Percentiles rank a stretch among this genome's conserved stretches.
These are phyloP conservation scores for Hemistola chrysoprasaria DNA, from an alignment of 2,888 invertebrate genomes.

Conservation along the genomic window DNA sequence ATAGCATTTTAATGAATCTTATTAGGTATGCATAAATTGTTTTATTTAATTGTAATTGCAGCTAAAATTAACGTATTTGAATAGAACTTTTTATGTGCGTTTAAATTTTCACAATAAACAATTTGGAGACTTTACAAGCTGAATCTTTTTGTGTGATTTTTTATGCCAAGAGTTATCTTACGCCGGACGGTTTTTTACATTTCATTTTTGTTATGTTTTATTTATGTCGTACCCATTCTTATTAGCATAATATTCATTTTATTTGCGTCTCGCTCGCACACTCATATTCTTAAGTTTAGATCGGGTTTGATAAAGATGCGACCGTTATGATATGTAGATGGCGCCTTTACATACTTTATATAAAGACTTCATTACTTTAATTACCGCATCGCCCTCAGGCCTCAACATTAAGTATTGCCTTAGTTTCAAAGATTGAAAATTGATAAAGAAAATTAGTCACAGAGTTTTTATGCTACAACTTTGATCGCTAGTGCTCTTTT, in stretches of 20 bases:
- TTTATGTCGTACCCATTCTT: conserved; percentile 16
- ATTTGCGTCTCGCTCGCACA: conserved; percentile 15
- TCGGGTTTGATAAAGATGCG: conserved; percentile 21
- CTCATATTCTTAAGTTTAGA: conserved; percentile 22
- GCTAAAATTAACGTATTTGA: conserved; percentile 21
- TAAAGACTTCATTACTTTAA: conserved; percentile 47
- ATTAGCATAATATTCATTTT: conserved; percentile 25
- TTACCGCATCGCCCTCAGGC: conserved; percentile 30
- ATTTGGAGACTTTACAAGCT: no score
- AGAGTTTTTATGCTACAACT: conserved; percentile 25
- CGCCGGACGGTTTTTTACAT: conserved; percentile 22
- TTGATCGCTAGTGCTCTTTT: conserved; percentile 10
- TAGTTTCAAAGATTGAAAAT: conserved; percentile 28
- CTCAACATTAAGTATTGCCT: conserved; percentile 24
- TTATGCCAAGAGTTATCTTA: conserved; percentile 21
- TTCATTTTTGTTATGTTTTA: conserved; percentile 27
- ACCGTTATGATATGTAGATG: conserved; percentile 31
- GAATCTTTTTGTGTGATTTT: no score
- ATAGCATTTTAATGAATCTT: conserved; percentile 24
- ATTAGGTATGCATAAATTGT: conserved; percentile 24
- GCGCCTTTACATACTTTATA: conserved; percentile 38
- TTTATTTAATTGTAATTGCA: conserved; percentile 17
- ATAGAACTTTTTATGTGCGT: conserved; percentile 15
- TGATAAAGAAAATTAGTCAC: conserved; percentile 29
- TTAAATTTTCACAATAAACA: conserved; percentile 1